A percentile compares a stretch with the other conserved stretches of the same genome.
phyloP scores from a whole-genome alignment of 2,888 invertebrate genomes.

The Calliopum simillimum region DNA sequence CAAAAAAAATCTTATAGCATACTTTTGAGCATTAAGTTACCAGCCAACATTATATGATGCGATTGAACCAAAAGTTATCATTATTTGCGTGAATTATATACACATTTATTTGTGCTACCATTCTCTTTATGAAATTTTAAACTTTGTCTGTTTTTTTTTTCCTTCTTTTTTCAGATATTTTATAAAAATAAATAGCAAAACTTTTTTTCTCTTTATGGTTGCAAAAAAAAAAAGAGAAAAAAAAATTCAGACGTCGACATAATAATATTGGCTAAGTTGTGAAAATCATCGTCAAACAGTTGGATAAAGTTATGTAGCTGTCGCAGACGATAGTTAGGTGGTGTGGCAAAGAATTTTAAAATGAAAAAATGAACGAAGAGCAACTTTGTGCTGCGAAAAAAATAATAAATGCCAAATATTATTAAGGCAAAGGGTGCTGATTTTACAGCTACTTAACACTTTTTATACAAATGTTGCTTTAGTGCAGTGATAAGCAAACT shows the following conservation, averaged over 20 bases:
- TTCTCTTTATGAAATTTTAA: background rate
- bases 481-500: too few species aligned
- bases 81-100: slow-evolving; percentile 31
- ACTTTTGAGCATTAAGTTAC: slow-evolving; percentile 15
- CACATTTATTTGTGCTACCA: too few species aligned
- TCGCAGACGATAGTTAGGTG: too few species aligned
- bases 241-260: slow-evolving; percentile 13
- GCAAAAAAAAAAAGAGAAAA: background rate
- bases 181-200: background rate
- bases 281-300: background rate
- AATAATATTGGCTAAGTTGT: slow-evolving; percentile 17
- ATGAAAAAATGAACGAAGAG: background rate
- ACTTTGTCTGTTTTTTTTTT: background rate
- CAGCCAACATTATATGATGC: slow-evolving; percentile 31
- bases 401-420: too few species aligned
- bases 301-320: too few species aligned
- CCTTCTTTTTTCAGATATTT: background rate
- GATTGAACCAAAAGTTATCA: slow-evolving; percentile 39
- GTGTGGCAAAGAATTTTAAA: background rate
- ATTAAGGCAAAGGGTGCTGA: too few species aligned
- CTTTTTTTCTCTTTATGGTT: background rate
- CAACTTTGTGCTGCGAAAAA: too few species aligned
- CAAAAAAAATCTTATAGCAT: background rate
- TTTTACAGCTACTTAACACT: too few species aligned
- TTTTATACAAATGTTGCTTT: too few species aligned